A percentile compares a stretch with the other conserved stretches of the same genome.
phyloP scores from a whole-genome alignment of 2,113 vertebrate species.

The Pterophyllum scalare region DNA sequence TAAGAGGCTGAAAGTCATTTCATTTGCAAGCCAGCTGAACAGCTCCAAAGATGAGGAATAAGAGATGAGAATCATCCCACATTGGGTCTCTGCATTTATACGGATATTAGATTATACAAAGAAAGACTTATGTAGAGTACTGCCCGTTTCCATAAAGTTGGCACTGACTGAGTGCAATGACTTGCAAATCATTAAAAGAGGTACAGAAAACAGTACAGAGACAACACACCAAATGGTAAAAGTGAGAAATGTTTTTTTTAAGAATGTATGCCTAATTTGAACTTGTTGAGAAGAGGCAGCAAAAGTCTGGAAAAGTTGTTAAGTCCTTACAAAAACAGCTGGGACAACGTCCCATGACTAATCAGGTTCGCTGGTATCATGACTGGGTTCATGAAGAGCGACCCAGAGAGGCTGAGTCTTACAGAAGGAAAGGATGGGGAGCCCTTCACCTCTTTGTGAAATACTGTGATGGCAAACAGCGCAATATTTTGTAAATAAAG shows the following conservation, averaged over 20 bases:
- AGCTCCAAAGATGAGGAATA: neutral
- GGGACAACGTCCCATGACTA: neutral
- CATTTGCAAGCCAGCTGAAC: neutral
- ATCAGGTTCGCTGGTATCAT: neutral
- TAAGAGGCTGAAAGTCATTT: slow-evolving; percentile 58
- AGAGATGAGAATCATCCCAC: neutral
- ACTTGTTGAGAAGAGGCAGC: neutral
- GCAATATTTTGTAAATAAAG: neutral
- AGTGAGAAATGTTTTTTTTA: neutral
- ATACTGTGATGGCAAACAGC: neutral
- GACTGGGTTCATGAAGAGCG: neutral
- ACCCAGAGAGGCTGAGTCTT: neutral
- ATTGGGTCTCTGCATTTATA: neutral
- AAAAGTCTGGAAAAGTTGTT: neutral
- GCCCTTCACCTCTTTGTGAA: neutral
- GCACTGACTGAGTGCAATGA: too few relatives aligned
- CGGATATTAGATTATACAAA: neutral
- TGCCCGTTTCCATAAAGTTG: neutral
- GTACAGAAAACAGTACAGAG: neutral
- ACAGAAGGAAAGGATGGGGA: neutral
- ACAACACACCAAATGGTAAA: neutral
- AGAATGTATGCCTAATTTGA: neutral
- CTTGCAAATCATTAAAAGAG: neutral
- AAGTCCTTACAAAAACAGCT: neutral
- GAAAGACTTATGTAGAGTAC: neutral